Base-by-base conservation (phyloP, 2,888 invertebrate genomes). In the Mechanitis messenoides region DNA sequence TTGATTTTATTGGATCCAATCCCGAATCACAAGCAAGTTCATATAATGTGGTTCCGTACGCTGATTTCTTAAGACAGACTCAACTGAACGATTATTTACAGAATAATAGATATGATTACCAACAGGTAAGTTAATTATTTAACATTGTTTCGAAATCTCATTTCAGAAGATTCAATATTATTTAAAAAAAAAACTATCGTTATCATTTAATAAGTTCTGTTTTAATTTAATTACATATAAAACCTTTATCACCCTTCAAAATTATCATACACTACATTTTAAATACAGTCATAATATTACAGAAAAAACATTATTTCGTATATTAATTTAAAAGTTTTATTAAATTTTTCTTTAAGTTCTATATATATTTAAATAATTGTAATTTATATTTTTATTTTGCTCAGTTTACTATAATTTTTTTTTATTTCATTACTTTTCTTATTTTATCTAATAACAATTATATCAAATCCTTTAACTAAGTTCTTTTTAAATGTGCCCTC, bases 81-180 rank as follows among this genome's bases (percentile, higher is more conserved):
- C 58, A 62, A 5, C 38, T 55, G 0, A 54, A 66, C 3, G 67
- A 64, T 3, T 63, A 58, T 46, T 58, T 50, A 0, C 64, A 63
- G 1, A 72, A 74, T n/a, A 73, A 74, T 45, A 70, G 69, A 58
- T 80, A 79, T 62, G 71, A 74, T 53, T 77, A 81, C 67, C 84
- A 82, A 71, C 81, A 82, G 82, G 87, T 87, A 66, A 72, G 74
- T 67, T 3, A 7, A 9, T 28, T 33, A 47, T 55, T 12, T n/a
- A 46, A 2, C 7, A 38, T 7, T 38, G 4, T 38, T 38, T 38
- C 20, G 20, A 20, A 20, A 20, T 38, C 38, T 38, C 7, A 38
- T 6, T 38, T 53, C 31, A 33, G 20, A 31, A 20, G 53, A 53
- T 20, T 20, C 20, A 20, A 20, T 20, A 20, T 20, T 20, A 20